These are phyloP conservation scores for Torymus tubicola DNA, from an alignment of 2,888 invertebrate genomes.

Conservation along the genomic window DNA sequence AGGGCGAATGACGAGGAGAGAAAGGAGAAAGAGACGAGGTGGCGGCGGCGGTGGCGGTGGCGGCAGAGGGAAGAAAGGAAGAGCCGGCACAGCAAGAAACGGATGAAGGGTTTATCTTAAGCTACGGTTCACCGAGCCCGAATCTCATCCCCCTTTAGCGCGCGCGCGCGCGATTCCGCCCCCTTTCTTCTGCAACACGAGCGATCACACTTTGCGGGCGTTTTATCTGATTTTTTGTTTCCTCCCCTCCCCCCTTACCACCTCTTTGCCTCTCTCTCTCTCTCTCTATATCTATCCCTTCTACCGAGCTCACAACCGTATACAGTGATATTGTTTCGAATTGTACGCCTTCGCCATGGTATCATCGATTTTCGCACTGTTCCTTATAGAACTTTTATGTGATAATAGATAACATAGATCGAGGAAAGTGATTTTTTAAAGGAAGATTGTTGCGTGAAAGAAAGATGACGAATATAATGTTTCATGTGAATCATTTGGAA, in stretches of 20 bases:
- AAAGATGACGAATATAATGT: too few species aligned
- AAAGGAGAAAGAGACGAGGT: conserved; percentile 13
- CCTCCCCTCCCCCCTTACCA: neutral
- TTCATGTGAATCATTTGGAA: too few species aligned
- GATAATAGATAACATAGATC: conserved; percentile 6
- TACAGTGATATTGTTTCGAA: conserved; percentile 23
- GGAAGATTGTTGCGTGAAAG: too few species aligned
- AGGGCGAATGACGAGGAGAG: conserved; percentile 31
- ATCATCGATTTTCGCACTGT: conserved; percentile 22
- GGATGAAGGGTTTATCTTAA: conserved; percentile 76
- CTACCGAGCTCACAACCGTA: neutral
- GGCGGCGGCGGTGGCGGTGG: conserved; percentile 7
- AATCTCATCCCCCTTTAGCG: conserved; percentile 56
- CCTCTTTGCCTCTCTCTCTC: neutral
- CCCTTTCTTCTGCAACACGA: conserved; percentile 65
- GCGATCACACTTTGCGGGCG: conserved; percentile 72
- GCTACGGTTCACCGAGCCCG: conserved; percentile 73
- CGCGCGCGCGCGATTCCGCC: conserved; percentile 53
- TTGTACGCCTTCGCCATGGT: neutral
- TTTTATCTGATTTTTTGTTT: conserved; percentile 67
- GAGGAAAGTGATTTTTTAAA: neutral
- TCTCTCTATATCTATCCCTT: neutral
- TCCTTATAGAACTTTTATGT: conserved; percentile 13
- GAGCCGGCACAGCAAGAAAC: conserved; percentile 68
- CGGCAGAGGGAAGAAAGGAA: conserved; percentile 13